Evolutionary conservation across 2,113 vertebrate species (phyloP), one percentile per base, ranked within the genome.

Genomic region (Callochromis pleurospilus): DNA sequence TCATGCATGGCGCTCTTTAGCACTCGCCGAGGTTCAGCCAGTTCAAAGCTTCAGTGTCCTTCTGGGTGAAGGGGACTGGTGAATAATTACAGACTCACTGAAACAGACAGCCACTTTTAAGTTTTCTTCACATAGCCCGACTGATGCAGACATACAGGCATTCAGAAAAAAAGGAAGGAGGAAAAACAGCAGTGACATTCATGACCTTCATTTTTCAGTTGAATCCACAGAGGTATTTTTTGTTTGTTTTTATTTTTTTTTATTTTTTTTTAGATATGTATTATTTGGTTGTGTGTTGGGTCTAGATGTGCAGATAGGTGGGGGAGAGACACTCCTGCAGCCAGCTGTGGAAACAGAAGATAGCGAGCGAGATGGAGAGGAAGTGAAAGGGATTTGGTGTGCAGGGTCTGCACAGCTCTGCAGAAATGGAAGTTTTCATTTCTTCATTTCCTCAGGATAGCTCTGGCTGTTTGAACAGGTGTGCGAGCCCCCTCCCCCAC

Each of bases 401-500:
- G 84, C 60, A 53, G 88, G 89, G 80, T 92, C 89, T 90, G 87
- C 86, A 31, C 88, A 70, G 90, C 90, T 91, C 85, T 87, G 87
- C 80, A 77, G 86, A 92, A 89, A 95, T 93, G 94, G 94, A 93
- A 89, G 92, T 94, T 94, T 95, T 96, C 89, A 95, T 96, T 95
- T 95, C 94, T 95, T 96, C 89, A 95, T 96, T 95, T 96, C 94
- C 90, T 95, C 88, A 4, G 93, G 94, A 92, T 92, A 82, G 89
- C 68, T 75, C 29, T 77, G 84, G 60, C 91, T 95, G 93, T 95
- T 96, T 95, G 87, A 95, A 96, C 95, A 96, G 94, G 94, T 95
- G 95, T 88, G 62, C 77, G 56, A 9, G 14, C 68, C 81, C 29
- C 58, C 55, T 29, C 45, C 45, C 73, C 45, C 26, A 4, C 73